Evolutionary conservation across 2,797 vertebrate species (phyloP).

Genomic region (Neolamprologus multifasciatus): DNA sequence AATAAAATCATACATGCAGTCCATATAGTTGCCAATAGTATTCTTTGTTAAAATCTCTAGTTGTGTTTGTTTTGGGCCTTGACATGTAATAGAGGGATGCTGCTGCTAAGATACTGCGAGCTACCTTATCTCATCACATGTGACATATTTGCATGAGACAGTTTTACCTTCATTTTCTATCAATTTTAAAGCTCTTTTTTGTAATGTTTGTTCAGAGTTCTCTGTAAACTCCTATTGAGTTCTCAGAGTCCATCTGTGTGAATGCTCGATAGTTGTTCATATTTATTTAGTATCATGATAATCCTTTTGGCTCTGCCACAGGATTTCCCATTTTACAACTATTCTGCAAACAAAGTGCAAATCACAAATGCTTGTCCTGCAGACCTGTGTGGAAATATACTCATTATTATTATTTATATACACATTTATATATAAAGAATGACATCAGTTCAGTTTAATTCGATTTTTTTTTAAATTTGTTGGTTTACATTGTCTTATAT

Average conservation of each 20-base stretch:
- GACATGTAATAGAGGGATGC: not conserved
- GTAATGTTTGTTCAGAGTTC: not conserved
- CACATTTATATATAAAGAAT: not conserved
- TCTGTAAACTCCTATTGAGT: not conserved
- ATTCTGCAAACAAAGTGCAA: not conserved
- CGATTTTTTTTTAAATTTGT: rapidly evolving
- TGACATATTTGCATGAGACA: not conserved
- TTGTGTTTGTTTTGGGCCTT: not conserved
- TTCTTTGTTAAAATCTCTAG: not conserved
- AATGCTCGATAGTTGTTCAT: not conserved
- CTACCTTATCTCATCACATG: not conserved
- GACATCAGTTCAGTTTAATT: not conserved
- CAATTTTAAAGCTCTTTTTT: not conserved
- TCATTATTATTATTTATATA: not conserved
- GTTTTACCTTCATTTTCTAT: not conserved
- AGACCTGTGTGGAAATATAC: not conserved
- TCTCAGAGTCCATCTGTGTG: not conserved
- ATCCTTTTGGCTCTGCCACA: not conserved
- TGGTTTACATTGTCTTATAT: not conserved
- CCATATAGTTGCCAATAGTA: not conserved
- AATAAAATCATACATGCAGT: not conserved
- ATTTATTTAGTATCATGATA: not conserved
- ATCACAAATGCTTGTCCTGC: not conserved
- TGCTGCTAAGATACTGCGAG: not conserved
- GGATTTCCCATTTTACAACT: not conserved